Conservation (phyloP, 2,113 vertebrate species). For the Rhineura floridana region DNA sequence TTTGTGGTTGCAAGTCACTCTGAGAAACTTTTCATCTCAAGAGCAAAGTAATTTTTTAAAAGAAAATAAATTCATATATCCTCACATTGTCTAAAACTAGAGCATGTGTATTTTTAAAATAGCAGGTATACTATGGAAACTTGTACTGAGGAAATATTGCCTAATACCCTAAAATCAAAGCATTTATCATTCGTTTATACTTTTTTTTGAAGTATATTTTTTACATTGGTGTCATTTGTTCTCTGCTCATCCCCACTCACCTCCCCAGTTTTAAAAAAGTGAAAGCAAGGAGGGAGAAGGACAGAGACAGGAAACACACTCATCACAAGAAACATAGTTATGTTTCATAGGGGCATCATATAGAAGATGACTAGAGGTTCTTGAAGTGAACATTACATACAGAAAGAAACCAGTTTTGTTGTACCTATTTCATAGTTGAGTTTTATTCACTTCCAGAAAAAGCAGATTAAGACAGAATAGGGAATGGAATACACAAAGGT, state of each 20-base stretch:
- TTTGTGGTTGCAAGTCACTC: too few species aligned
- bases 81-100: not conserved
- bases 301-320: not conserved
- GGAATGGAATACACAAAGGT: not conserved
- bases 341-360: not conserved
- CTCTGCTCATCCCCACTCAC: too few species aligned
- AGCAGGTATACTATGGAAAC: not conserved
- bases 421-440: not conserved
- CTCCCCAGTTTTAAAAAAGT: not conserved
- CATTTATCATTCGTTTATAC: not conserved
- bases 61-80: not conserved
- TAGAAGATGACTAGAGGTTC: not conserved
- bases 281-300: not conserved
- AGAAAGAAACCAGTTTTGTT: not conserved
- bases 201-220: not conserved
- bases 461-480: not conserved
- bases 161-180: not conserved
- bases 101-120: not conserved
- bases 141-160: not conserved
- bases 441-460: slow-evolving; percentile 1
- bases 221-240: not conserved
- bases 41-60: too few species aligned
- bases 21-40: too few species aligned
- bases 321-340: not conserved
- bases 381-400: not conserved